Conservation (phyloP, 2,797 vertebrate species). For the Amazona finschi region DNA sequence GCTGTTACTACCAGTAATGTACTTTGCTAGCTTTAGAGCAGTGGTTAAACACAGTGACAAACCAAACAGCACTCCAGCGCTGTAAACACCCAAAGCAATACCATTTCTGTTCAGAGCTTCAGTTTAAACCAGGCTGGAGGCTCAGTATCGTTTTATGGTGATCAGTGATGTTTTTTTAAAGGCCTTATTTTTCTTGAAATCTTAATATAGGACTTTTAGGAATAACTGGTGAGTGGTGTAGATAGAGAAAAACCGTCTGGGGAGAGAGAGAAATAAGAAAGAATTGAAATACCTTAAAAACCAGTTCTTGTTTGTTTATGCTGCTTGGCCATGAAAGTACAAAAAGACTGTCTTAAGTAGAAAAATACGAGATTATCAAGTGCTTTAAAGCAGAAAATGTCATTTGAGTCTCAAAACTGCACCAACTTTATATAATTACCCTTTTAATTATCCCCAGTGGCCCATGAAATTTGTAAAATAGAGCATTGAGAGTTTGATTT, state of each 20-base stretch:
- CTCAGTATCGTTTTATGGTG: conserved; percentile 41
- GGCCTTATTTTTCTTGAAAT: background rate
- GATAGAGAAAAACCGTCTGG: conserved; percentile 4
- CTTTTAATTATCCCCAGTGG: conserved; percentile 86
- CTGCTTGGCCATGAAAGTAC: conserved; percentile 66
- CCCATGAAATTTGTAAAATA: conserved; percentile 86
- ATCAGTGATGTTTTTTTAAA: background rate
- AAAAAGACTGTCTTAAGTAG: conserved; percentile 57
- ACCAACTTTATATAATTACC: conserved; percentile 85
- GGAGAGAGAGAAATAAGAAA: background rate
- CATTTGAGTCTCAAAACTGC: conserved; percentile 83
- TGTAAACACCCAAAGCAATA: conserved; percentile 59
- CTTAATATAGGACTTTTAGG: conserved; percentile 24
- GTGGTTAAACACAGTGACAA: conserved; percentile 84
- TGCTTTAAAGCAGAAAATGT: conserved; percentile 84
- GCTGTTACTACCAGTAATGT: conserved; percentile 88
- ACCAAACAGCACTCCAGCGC: conserved; percentile 75
- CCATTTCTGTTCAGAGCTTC: conserved; percentile 50
- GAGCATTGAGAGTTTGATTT: conserved; percentile 82
- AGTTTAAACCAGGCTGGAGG: conserved; percentile 55
- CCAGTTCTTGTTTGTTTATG: conserved; percentile 71
- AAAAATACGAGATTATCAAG: conserved; percentile 74
- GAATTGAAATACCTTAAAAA: conserved; percentile 50
- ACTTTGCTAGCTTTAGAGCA: conserved; percentile 82
- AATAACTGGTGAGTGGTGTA: conserved; percentile 38